Evolutionary conservation across 2,797 vertebrate genomes (phyloP), one percentile per base, ranked within the genome.

Genomic region (Sebastes steindachneri): DNA sequence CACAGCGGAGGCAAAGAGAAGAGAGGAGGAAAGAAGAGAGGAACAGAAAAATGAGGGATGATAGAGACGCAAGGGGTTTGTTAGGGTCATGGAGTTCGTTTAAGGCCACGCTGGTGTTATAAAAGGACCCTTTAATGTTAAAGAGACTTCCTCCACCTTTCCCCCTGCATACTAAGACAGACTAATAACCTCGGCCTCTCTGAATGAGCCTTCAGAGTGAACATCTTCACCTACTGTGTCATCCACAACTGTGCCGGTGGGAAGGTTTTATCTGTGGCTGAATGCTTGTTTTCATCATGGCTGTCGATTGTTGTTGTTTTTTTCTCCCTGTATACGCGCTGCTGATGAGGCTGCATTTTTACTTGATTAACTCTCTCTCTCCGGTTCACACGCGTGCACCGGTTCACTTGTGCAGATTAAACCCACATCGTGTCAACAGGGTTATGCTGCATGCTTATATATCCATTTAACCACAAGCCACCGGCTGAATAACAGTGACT

Each of bases 381-480:
- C 77, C 8, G 23, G 33, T 83, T 88, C 81, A 83, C 84, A 82
- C 60, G 62, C 75, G 21, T 62, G 68, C 81, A 75, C 80, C 35
- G 19, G 78, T 83, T 85, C 73, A 84, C 76, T 89, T 69, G 59
- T 74, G 65, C 83, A 92, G 87, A 90, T 93, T 93, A 92, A 92
- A 93, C 66, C 68, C 73, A 82, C 86, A 75, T 87, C 63, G 77
- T 88, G 89, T 93, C 92, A 92, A 85, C 81, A 68, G 79, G 91
- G 88, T 88, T 84, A 86, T 85, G 71, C 87, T 48, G 54, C 78
- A 83, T 79, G 85, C 89, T 92, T 92, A 86, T 90, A 89, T 81
- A 88, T 89, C 87, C 88, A 89, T 91, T 93, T 91, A 90, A 89
- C 88, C 79, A 68, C 88, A 84, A 72, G 90, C 90, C 89, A 91